These are phyloP conservation scores for Ochotona curzoniae DNA, from an alignment of 2,113 vertebrate genomes.

Conservation along the genomic window DNA sequence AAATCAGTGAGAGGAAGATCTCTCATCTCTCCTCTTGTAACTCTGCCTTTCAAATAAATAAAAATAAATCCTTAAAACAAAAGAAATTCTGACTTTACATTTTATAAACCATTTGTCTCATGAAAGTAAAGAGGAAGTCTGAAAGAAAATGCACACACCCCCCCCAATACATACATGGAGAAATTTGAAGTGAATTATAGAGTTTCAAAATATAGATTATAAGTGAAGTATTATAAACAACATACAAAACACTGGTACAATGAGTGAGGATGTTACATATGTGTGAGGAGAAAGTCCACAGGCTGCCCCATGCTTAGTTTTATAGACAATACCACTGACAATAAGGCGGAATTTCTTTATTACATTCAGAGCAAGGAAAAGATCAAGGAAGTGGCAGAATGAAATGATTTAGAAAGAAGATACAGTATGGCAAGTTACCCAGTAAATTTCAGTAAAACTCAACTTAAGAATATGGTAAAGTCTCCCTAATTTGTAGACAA, in stretches of 20 bases:
- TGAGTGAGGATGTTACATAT: neutral
- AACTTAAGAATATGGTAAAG: neutral
- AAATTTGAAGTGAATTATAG: neutral
- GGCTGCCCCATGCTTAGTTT: neutral
- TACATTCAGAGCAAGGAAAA: neutral
- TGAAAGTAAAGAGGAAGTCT: neutral
- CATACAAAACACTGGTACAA: neutral
- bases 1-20: too few relatives aligned
- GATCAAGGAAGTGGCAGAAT: neutral
- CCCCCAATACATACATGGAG: neutral
- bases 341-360: neutral
- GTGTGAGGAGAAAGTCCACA: neutral
- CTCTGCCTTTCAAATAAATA: too few relatives aligned
- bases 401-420: neutral
- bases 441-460: neutral
- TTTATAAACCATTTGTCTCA: neutral
- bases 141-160: neutral
- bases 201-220: neutral
- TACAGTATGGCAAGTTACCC: neutral
- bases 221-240: neutral
- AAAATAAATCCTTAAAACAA: too few relatives aligned
- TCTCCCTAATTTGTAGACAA: neutral
- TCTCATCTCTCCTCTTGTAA: too few relatives aligned
- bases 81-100: neutral
- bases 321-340: neutral